These are phyloP conservation scores for Limnodromus scolopaceus DNA, from an alignment of 2,797 vertebrate genomes.

Conservation along the genomic window DNA sequence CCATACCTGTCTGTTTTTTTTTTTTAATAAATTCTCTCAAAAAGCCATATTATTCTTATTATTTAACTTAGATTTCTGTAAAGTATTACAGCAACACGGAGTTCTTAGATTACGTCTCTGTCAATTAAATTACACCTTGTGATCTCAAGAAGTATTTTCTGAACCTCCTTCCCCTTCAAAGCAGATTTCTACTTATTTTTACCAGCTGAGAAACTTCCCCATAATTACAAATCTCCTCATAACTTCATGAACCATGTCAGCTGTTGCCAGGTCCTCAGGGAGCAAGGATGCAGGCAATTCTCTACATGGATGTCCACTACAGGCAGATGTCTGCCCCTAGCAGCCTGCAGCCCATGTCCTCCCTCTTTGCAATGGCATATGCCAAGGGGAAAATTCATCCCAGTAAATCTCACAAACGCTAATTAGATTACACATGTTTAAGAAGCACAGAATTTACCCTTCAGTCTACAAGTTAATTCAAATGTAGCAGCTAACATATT, in stretches of 20 bases:
- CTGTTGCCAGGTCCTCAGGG: neutral
- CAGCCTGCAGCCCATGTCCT: neutral
- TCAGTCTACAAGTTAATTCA: neutral
- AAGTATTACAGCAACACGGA: neutral
- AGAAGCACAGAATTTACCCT: slow-evolving; percentile 23
- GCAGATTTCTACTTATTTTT: neutral
- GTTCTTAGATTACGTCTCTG: neutral
- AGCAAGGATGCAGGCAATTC: neutral
- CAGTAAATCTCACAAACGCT: slow-evolving; percentile 14
- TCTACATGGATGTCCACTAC: neutral
- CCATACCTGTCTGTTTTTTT: neutral
- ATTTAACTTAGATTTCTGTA: neutral
- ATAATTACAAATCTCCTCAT: neutral
- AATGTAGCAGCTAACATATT: neutral
- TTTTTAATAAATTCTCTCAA: neutral
- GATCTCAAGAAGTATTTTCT: neutral
- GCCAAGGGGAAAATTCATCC: neutral
- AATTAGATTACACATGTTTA: slow-evolving; percentile 11
- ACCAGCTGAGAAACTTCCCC: neutral
- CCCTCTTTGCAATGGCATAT: neutral
- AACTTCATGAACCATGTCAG: neutral
- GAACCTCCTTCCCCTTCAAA: neutral
- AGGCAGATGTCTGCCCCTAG: neutral
- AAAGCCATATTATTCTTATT: neutral
- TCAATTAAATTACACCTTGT: neutral